phyloP scores from a whole-genome alignment of 23 tunicate species.

The Diplosoma virens region DNA sequence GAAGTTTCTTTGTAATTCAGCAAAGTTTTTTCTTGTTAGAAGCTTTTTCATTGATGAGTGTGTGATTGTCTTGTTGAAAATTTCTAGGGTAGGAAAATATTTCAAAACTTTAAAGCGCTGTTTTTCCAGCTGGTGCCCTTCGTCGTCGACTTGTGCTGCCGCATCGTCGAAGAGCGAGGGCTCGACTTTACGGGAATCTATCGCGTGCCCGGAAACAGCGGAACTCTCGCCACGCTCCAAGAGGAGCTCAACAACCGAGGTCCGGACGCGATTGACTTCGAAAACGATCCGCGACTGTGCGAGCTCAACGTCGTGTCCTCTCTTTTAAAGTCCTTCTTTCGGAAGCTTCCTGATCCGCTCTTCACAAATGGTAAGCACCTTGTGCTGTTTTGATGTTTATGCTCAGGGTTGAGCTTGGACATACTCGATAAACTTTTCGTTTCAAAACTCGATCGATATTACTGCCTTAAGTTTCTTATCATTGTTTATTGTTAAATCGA shows the following conservation, averaged over 20 bases:
- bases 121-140: conserved; percentile 70
- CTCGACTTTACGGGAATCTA: conserved; percentile 76
- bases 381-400: no score
- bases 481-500: no score
- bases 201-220: conserved; percentile 94
- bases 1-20: no score
- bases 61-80: no score
- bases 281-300: conserved; percentile 56
- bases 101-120: no score
- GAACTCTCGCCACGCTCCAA: conserved; percentile 73
- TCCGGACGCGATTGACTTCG: conserved; percentile 48
- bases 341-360: conserved; percentile 88
- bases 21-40: no score
- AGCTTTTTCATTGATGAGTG: no score
- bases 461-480: no score
- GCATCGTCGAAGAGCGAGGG: conserved; percentile 81
- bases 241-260: conserved; percentile 80
- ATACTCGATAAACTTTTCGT: no score
- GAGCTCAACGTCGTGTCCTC: conserved; percentile 92
- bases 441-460: no score
- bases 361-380: conserved; percentile 72
- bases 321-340: conserved; percentile 75
- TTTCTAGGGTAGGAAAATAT: no score
- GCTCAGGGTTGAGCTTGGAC: no score
- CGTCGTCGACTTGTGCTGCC: conserved; percentile 87